Base-by-base conservation (phyloP, 2,888 invertebrate genomes). In the Pachymerium ferrugineum region DNA sequence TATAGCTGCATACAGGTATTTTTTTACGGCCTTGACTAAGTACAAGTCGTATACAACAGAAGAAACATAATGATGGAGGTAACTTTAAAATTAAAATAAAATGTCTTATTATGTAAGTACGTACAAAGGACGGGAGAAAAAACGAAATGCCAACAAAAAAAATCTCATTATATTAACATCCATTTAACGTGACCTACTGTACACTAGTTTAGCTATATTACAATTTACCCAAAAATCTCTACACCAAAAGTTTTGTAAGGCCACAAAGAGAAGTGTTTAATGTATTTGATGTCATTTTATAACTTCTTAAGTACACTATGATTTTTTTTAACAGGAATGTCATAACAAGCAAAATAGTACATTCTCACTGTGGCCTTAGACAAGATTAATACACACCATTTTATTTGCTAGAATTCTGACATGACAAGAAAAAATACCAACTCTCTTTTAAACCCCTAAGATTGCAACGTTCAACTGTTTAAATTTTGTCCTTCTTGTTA, bases 311-410 rank as follows among this genome's bases (percentile, higher is more conserved):
- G 54, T 54, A 54, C n/a, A n/a, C 54, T 54, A 54, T 22, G 14
- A 25, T 47, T 6, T 25, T 12, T 25, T 25, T 54, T 25, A 54
- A 47, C 47, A 47, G 47, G 47, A 47, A 47, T 47, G 47, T 47
- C 2, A 54, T 54, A 54, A 54, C 54, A 54, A 54, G 38, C 28
- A 54, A 54, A 54, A 54, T 54, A 54, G 1, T 4, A 8, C 22
- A 54, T 54, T 54, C 54, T 54, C 54, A 54, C 54, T 54, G 54
- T 54, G 54, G 54, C 54, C 54, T 54, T 54, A 54, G 12, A 54
- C 25, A 25, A 54, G 16, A 47, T 47, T 47, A 47, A 54, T 28
- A 54, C 54, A 54, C 54, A 22, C 47, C 47, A 47, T 30, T 31
- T 69, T 25, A 10, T 68, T 12, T n/a, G 2, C 69, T 69, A 69